Evolutionary conservation across 2,888 invertebrate genomes (phyloP).

Genomic region (Nomada ruficornis): DNA sequence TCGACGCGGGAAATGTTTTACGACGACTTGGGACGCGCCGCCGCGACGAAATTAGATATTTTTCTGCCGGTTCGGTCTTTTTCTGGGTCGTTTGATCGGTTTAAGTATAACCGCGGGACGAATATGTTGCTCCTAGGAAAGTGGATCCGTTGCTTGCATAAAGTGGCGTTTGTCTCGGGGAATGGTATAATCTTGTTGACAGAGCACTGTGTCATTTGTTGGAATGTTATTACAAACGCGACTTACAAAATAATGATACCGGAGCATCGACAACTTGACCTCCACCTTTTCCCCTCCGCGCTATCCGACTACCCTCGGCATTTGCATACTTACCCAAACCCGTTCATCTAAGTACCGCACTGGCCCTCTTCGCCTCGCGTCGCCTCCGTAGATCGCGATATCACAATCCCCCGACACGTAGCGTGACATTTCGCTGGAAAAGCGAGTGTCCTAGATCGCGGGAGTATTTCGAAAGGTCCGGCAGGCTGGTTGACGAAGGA

Average conservation of each 20-base stretch:
- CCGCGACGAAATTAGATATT: constrained; percentile 75
- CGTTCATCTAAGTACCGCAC: not conserved
- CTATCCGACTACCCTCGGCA: not conserved
- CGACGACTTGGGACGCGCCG: constrained; percentile 64
- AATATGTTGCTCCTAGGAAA: no score
- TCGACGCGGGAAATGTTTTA: constrained; percentile 78
- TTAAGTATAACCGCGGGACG: no score
- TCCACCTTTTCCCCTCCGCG: no score
- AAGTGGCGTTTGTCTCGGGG: no score
- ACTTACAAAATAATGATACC: no score
- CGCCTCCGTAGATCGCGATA: not conserved
- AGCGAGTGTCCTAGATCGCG: constrained; percentile 45
- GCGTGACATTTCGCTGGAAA: constrained; percentile 57
- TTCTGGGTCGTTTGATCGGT: no score
- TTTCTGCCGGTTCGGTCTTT: not conserved
- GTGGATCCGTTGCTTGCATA: no score
- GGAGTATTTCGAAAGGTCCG: constrained; percentile 55
- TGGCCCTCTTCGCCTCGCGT: constrained; percentile 10
- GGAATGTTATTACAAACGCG: no score
- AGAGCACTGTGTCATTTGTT: no score
- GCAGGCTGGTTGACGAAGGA: constrained; percentile 18
- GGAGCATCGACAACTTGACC: no score
- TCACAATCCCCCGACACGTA: not conserved
- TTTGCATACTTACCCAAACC: not conserved
- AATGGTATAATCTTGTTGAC: no score